Base-by-base conservation (phyloP, 2,113 vertebrate species). In the Enhydra lutris region DNA sequence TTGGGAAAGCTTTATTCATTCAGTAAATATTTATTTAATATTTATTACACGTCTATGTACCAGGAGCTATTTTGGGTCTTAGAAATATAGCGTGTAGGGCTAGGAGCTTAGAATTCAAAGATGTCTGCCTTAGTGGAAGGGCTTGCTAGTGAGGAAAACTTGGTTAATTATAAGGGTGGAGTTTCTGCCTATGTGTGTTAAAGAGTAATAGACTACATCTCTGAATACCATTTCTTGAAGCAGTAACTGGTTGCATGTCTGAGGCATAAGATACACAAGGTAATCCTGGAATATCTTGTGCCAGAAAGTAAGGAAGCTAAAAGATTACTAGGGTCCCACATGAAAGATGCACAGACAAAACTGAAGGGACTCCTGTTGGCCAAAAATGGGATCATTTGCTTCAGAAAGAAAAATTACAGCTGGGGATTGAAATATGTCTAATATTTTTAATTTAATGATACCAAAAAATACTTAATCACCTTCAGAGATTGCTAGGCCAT, bases 391-490 rank as follows among this genome's bases (percentile, higher is more conserved):
- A 34, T 52, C 21, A 65, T 97, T 96, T 85, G 20, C n/a, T 45
- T 92, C 81, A 81, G 21, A 80, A 94, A 94, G 50, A 95, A 96
- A 91, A 97, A 69, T 26, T 63, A 89, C 2, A 71, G 14, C 31
- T 67, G 18, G 81, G 24, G 42, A 34, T 65, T 80, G 17, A 81
- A 92, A 24, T 57, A 39, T 15, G 34, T 59, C 7, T 61, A 17
- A 45, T 81, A 18, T 42, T n/a, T 71, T 89, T 78, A 61, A 39
- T 67, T 61, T 89, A 57, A 20, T 86, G 61, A 55, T 65, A 81
- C 7, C 36, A 88, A 85, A 89, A 86, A 69, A 57, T 23, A 85
- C 61, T 81, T 63, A 26, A 6, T 73, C 59, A 92, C n/a, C 29
- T 79, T 17, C 21, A 69, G 80, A 92, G 39, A 71, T 59, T 92